Evolutionary conservation across 2,888 invertebrate genomes (phyloP).

Genomic region (Parnassius apollo): DNA sequence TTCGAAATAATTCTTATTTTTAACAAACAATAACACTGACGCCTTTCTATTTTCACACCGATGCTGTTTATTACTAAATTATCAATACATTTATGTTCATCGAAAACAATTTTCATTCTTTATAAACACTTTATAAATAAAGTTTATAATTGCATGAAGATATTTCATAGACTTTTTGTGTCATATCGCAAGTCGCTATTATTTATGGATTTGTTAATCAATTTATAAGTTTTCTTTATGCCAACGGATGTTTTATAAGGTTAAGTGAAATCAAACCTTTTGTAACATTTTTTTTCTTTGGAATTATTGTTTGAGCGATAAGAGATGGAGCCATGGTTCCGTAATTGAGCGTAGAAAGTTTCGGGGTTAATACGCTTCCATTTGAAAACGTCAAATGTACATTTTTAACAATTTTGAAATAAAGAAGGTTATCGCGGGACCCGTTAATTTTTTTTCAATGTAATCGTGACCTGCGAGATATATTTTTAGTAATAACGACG

Average conservation of each 20-base stretch:
- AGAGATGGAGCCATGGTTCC: constrained; percentile 26
- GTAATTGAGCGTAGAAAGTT: constrained; percentile 39
- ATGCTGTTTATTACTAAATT: constrained; percentile 40
- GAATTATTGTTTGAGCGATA: constrained; percentile 38
- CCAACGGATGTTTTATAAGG: constrained; percentile 52
- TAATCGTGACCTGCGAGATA: constrained; percentile 19
- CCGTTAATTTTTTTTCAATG: constrained; percentile 16
- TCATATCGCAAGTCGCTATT: constrained; percentile 43
- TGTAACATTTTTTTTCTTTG: constrained; percentile 29
- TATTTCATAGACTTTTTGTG: constrained; percentile 28
- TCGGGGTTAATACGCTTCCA: constrained; percentile 35
- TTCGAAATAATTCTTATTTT: constrained; percentile 29
- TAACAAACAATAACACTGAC: constrained; percentile 27
- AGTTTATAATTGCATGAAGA: constrained; percentile 28
- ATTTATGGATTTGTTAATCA: constrained; percentile 74
- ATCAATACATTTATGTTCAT: constrained; percentile 20
- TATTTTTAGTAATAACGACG: constrained; percentile 26
- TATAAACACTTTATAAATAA: constrained; percentile 22
- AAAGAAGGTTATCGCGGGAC: constrained; percentile 25
- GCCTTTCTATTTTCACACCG: constrained; percentile 68
- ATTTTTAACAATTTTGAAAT: constrained; percentile 27
- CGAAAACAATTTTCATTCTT: constrained; percentile 10
- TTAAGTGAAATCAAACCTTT: constrained; percentile 51
- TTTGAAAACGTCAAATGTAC: constrained; percentile 33
- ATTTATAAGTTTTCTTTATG: constrained; percentile 60